phyloP scores from a whole-genome alignment of 2,888 invertebrate genomes.

The Cephus pulcher region DNA sequence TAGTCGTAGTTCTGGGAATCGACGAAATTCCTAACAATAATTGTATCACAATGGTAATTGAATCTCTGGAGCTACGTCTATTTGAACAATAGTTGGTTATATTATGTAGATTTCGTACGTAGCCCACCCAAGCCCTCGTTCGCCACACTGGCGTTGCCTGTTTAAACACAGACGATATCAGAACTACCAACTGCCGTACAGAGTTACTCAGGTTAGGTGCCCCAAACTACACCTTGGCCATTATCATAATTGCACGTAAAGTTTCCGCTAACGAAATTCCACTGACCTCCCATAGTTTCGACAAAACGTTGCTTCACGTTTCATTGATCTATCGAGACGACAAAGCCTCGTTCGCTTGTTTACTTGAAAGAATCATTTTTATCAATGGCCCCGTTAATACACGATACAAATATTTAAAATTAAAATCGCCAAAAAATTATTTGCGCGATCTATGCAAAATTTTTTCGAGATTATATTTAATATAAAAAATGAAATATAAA shows the following conservation, averaged over 20 bases:
- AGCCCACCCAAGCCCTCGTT: constrained; percentile 42
- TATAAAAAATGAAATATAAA: not conserved
- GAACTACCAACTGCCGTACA: constrained; percentile 60
- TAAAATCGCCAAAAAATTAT: too few species aligned
- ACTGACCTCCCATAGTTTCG: constrained; percentile 24
- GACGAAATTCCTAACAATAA: constrained; percentile 67
- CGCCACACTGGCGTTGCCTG: constrained; percentile 60
- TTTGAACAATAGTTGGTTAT: constrained; percentile 68
- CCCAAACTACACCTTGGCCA: constrained; percentile 50
- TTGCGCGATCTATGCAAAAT: too few species aligned
- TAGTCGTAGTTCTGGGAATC: constrained; percentile 59
- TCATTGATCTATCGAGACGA: not conserved
- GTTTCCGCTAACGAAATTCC: constrained; percentile 25
- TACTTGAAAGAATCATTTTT: not conserved
- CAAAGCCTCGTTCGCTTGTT: not conserved
- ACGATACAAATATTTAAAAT: not conserved
- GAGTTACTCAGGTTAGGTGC: constrained; percentile 41
- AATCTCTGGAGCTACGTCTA: constrained; percentile 66
- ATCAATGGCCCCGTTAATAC: not conserved
- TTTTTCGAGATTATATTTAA: too few species aligned
- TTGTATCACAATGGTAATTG: constrained; percentile 68
- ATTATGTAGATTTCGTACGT: constrained; percentile 66
- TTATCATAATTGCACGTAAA: constrained; percentile 63
- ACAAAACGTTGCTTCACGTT: not conserved
- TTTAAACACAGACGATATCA: constrained; percentile 67